Base-by-base conservation (phyloP, 2,888 invertebrate genomes). In the Oscheius sp. region DNA sequence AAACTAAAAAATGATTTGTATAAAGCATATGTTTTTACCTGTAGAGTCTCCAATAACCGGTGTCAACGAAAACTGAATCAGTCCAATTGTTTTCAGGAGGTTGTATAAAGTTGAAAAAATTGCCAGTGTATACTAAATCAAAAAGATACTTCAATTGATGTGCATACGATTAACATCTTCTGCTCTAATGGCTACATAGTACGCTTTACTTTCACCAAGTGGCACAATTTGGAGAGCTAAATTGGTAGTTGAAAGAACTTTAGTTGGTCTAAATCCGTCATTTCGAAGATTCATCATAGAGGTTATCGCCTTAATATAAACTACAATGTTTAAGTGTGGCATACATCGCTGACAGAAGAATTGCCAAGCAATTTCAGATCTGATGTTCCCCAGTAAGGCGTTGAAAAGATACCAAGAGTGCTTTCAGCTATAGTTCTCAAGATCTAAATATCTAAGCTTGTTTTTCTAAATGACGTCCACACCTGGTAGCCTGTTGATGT, bases 361-460 rank as follows among this genome's bases (percentile, higher is more conserved):
- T 8, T 20, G 23, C 58, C 46, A 15, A 48, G 39, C 5, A 10
- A 3, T n/a, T 1, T 29, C 6, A 31, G 17, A 25, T 23, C n/a
- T n/a, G n/a, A 10, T 3, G 34, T 27, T 31, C 34, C 58, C 8
- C 6, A n/a, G 33, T 46, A 46, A 15, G 67, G 67, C 3, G 67
- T 67, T 2, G 34, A 15, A 33, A 45, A 67, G 5, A 23, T 20
- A n/a, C 67, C 67, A 27, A 67, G 48, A 12, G 67, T 67, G 25
- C 46, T 33, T 42, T 67, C 67, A 10, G 58, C 67, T 8, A 67
- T 15, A 27, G n/a, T 45, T n/a, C 37, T 27, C n/a, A n/a, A n/a
- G n/a, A n/a, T n/a, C n/a, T n/a, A n/a, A n/a, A n/a, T n/a, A n/a
- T n/a, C n/a, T n/a, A n/a, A n/a, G 45, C 57, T 58, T 57, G 37